Base-by-base conservation (phyloP, 2,888 invertebrate genomes). In the Drosophila neoperkinsi region DNA sequence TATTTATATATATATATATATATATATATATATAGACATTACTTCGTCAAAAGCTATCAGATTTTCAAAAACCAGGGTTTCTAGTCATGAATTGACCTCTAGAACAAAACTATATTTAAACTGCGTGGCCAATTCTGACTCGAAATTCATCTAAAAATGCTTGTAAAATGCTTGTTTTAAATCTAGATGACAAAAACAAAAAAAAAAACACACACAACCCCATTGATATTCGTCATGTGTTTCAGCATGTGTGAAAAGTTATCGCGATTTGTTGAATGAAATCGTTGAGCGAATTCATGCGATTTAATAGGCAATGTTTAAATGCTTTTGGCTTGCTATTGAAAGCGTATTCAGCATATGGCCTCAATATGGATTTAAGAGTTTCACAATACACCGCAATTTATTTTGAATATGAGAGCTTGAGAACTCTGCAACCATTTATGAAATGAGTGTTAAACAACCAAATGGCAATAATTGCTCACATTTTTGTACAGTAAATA, bases 251-350 rank as follows among this genome's bases (percentile, higher is more conserved):
- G 18, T 36, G 25, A 36, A 36, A 18, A 28, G 2, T 11, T 30
- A 51, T 51, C n/a, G 28, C 55, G 38, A 13, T 56, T 56, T 38
- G 28, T n/a, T 38, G 38, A 56, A 56, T 56, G 56, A 38, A 56
- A 16, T 16, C 30, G 13, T 3, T 11, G 41, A 41, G 36, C 16
- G 36, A 21, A 57, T 41, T 41, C 31, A 31, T 3, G n/a, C 38
- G 13, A 30, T 30, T 57, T 57, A 57, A 41, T 57, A 30, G 38
- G 9, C 57, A 57, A 18, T 70, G 60, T 50, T 59, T 64, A 63
- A 61, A 57, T 58, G 31, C 5, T 9, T 33, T 18, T 18, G 16
- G 28, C 25, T 34, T 34, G 43, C 67, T 67, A 63, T 81, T 74
- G 57, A 52, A 28, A 53, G 11, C n/a, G 38, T 51, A 60, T 13